These are phyloP conservation scores for Oryzias dopingdopingensis DNA, from an alignment of 2,797 vertebrate species.

Conservation along the genomic window DNA sequence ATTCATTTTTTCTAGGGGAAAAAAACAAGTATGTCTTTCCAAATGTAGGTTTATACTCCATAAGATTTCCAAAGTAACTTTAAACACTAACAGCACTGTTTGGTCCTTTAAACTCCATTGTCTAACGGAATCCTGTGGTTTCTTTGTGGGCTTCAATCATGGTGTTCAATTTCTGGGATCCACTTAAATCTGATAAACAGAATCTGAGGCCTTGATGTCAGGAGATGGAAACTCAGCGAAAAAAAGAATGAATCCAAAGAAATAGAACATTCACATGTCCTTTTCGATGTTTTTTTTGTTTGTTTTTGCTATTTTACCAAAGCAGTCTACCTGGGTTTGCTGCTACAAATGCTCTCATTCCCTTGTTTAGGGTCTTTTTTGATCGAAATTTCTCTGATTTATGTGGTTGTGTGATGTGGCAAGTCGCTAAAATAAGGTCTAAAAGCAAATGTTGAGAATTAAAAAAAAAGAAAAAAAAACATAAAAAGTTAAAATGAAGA, in stretches of 20 bases:
- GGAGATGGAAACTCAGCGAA: slow-evolving; percentile 10
- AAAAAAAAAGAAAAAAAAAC: slow-evolving; percentile 27
- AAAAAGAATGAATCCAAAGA: slow-evolving; percentile 18
- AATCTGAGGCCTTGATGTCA: slow-evolving; percentile 26
- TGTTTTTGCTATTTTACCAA: slow-evolving; percentile 44
- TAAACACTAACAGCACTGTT: slow-evolving; percentile 17
- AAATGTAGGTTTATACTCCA: no score
- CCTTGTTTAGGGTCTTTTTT: slow-evolving; percentile 35
- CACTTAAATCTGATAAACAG: slow-evolving; percentile 19
- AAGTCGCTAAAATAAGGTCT: slow-evolving; percentile 22
- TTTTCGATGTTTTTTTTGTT: slow-evolving; percentile 49
- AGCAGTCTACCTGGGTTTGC: slow-evolving; percentile 40
- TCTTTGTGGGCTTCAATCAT: slow-evolving; percentile 7
- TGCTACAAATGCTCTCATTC: slow-evolving; percentile 42
- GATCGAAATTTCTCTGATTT: slow-evolving; percentile 47
- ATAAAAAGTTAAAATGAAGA: slow-evolving; percentile 43
- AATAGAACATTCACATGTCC: slow-evolving; percentile 42
- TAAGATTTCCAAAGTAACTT: not conserved
- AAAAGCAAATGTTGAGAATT: slow-evolving; percentile 37
- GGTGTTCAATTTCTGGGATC: slow-evolving; percentile 17
- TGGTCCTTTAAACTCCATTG: slow-evolving; percentile 16
- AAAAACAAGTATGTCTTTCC: no score
- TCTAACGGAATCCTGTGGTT: slow-evolving; percentile 9
- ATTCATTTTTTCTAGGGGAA: no score
- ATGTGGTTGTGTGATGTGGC: slow-evolving; percentile 45